Percentiles rank a stretch among this genome's conserved stretches.
These are phyloP conservation scores for Lepidurus arcticus DNA, from an alignment of 1,140 invertebrate species.

Conservation along the genomic window DNA sequence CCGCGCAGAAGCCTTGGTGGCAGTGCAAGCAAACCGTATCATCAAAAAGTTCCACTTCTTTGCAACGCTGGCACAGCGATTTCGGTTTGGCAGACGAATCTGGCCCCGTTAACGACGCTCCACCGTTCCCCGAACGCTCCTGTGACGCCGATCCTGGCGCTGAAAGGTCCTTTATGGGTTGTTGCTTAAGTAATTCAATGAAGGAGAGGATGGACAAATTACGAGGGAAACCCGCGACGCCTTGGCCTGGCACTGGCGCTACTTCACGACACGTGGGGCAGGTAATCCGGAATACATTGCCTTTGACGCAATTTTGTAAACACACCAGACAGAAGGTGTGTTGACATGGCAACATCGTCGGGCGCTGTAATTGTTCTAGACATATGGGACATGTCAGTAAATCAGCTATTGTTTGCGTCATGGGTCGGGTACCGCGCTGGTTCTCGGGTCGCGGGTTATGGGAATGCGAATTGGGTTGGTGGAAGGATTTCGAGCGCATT, in stretches of 20 bases:
- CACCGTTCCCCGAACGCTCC: not conserved
- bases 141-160: not conserved
- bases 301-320: constrained; percentile 45
- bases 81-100: not conserved
- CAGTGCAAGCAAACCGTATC: constrained; percentile 51
- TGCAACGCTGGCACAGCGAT: constrained; percentile 23
- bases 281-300: constrained; percentile 24
- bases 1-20: constrained; percentile 48
- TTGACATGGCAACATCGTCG: constrained; percentile 66
- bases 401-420: constrained; percentile 36
- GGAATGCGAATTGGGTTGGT: not conserved
- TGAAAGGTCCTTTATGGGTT: not conserved
- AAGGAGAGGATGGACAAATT: constrained; percentile 55
- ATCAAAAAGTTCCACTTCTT: constrained; percentile 27
- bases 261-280: constrained; percentile 37
- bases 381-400: constrained; percentile 62
- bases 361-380: constrained; percentile 57
- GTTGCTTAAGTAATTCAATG: constrained; percentile 44
- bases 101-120: not conserved
- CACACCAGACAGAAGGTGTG: constrained; percentile 67
- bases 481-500: not conserved
- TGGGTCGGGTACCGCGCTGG: not conserved
- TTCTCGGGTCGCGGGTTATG: not conserved
- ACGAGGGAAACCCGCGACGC: constrained; percentile 48
- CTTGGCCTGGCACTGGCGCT: constrained; percentile 37